Evolutionary conservation across 1,140 invertebrate species (phyloP), one percentile per base, ranked within the genome.

Genomic region (Hirudo medicinalis): DNA sequence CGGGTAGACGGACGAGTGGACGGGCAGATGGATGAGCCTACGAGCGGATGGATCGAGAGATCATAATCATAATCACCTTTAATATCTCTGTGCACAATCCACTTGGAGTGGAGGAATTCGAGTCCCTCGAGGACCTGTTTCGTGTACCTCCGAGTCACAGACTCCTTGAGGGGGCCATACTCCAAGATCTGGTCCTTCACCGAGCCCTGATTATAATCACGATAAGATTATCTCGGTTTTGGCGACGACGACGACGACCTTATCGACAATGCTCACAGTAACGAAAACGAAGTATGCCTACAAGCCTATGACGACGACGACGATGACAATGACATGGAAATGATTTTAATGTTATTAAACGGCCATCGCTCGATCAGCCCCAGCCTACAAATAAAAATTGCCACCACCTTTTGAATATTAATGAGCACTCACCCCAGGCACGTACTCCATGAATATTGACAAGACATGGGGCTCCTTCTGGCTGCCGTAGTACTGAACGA

Each of bases 71-170:
- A 1, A n/a, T 22, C 71, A 82, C 81, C 79, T 82, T 83, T 83
- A 68, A 83, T 79, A 76, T 83, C 82, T 67, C 81, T 76, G 74
- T 83, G 82, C 15, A 83, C 82, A 72, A 83, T 83, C 57, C 81
- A 78, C 71, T 81, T 79, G 72, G 78, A 76, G 73, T 83, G 82
- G 54, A 83, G 76, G 74, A 78, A 83, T 11, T 76, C 76, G 9
- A 83, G 75, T 11, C 82, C 82, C 72, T 83, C 79, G 25, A 82
- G 74, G 19, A 83, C 75, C 74, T 83, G 82, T 36, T 76, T 70
- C 15, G 81, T 81, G 75, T 83, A 83, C 72, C 79, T 81, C 19
- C 78, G 73, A 19, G 77, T 74, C 11, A 83, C 76, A 0, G 72
- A 74, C 60, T 80, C 79, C 43, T 75, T 78, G 67, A 83, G 71